Conservation (phyloP, 23 tunicate species). For the Diplosoma virens region DNA sequence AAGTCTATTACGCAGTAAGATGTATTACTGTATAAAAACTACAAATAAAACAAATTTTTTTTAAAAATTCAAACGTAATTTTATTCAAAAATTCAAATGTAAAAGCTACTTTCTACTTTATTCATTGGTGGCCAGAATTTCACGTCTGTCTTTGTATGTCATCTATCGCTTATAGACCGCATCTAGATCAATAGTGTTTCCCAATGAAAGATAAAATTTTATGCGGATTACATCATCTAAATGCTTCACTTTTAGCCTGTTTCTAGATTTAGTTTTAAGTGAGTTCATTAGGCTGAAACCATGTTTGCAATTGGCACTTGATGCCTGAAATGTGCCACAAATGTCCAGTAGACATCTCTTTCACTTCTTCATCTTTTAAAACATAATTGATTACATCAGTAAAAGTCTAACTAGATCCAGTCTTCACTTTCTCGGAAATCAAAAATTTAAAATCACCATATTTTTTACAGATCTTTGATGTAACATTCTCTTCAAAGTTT, state of each 20-base stretch:
- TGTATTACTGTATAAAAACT: too few species aligned
- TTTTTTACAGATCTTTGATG: slow-evolving; percentile 1
- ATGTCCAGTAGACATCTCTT: slow-evolving; percentile 9
- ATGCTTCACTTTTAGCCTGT: slow-evolving; percentile 24
- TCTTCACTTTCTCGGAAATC: slow-evolving; percentile 9
- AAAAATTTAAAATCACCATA: neutral
- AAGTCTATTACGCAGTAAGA: neutral
- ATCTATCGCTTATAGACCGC: slow-evolving; percentile 1
- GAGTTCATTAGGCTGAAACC: slow-evolving; percentile 20
- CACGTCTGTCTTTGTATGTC: slow-evolving; percentile 7
- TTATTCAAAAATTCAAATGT: neutral
- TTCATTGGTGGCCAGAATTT: slow-evolving; percentile 3
- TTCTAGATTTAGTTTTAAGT: slow-evolving; percentile 7
- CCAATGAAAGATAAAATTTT: slow-evolving; percentile 1
- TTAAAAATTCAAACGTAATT: neutral
- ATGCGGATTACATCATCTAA: slow-evolving; percentile 28
- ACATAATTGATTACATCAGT: neutral
- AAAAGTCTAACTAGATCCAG: slow-evolving; percentile 14
- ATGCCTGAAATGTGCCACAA: slow-evolving; percentile 18
- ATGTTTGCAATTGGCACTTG: slow-evolving; percentile 21
- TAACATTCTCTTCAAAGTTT: slow-evolving; percentile 14
- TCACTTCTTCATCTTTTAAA: slow-evolving; percentile 1
- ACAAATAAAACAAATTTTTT: neutral
- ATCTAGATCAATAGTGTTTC: slow-evolving; percentile 15
- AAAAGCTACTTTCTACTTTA: neutral